These are phyloP conservation scores for Thalassophryne amazonica DNA, from an alignment of 2,797 vertebrate genomes.

Conservation along the genomic window DNA sequence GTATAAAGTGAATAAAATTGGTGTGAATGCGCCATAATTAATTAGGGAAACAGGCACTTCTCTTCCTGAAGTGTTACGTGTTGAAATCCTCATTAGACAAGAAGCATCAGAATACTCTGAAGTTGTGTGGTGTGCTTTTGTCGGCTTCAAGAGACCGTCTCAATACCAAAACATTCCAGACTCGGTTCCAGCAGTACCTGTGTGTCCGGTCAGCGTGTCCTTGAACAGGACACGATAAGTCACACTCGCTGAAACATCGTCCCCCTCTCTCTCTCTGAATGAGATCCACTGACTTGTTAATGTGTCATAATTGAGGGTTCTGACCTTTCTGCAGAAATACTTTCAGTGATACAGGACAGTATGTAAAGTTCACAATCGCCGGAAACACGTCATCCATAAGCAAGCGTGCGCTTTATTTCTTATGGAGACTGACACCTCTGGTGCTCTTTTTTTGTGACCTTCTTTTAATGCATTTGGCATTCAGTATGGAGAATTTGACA, in stretches of 20 bases:
- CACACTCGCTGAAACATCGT: too few species aligned
- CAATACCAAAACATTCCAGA: not conserved
- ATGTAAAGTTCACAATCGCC: not conserved
- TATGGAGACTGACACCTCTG: constrained; percentile 2
- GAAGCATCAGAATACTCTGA: too few species aligned
- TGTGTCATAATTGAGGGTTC: too few species aligned
- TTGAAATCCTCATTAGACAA: too few species aligned
- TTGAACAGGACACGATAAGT: not conserved
- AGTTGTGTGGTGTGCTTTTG: too few species aligned
- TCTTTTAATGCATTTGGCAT: constrained; percentile 44
- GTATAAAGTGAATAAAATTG: too few species aligned
- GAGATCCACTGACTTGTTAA: too few species aligned
- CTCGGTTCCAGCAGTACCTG: not conserved
- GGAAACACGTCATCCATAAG: not conserved
- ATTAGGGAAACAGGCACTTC: too few species aligned
- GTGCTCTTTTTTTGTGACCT: constrained; percentile 22
- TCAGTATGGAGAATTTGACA: constrained; percentile 52
- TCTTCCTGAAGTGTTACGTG: too few species aligned
- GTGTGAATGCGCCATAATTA: too few species aligned
- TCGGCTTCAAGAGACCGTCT: not conserved
- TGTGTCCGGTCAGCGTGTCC: not conserved
- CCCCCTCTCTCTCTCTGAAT: not conserved
- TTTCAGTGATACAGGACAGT: too few species aligned
- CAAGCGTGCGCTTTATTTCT: constrained; percentile 8
- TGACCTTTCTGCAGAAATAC: too few species aligned